Base-by-base conservation (phyloP, 1,140 invertebrate genomes). In the Zaprionus capensis region DNA sequence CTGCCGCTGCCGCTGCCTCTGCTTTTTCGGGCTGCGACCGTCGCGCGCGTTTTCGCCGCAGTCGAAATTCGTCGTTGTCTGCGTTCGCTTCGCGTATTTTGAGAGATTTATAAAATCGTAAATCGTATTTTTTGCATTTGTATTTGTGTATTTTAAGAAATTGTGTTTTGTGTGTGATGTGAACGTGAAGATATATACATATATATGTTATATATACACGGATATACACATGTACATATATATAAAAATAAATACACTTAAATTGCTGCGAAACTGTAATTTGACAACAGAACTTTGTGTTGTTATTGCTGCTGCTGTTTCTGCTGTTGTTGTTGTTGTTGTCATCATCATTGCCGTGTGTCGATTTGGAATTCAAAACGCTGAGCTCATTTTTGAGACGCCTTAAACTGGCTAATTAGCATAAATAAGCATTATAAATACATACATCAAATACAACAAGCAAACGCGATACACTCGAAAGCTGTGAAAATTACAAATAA, bases 331-430 rank as follows among this genome's bases (percentile, higher is more conserved):
- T 68, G 17, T 74, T 62, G 31, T 65, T 70, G 55, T 76, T 38
- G 51, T 26, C 56, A 51, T 64, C 61, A 71, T 49, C 55, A 63
- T 31, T 58, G 65, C 46, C 70, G 71, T 72, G 65, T 70, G 66
- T 69, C 81, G 76, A 77, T 83, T 73, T 76, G 57, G 70, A 76
- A 80, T 77, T 68, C 63, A 77, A 85, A 84, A 88, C 78, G 86
- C 85, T 90, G 85, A 90, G 85, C 85, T 90, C 85, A 90, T 90
- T 90, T 82, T 88, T 85, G 72, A 69, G 71, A 73, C 76, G 71
- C 58, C 64, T 73, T 61, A 68, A 78, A 63, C 70, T 70, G 59
- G 41, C 81, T 76, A 67, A 88, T 88, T 88, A 85, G 79, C 85
- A 88, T 88, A 88, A 90, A 90, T 82, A 87, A 79, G 62, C 78